These are phyloP conservation scores for Leptopilina boulardi DNA, from an alignment of 1,140 invertebrate species.

Conservation along the genomic window DNA sequence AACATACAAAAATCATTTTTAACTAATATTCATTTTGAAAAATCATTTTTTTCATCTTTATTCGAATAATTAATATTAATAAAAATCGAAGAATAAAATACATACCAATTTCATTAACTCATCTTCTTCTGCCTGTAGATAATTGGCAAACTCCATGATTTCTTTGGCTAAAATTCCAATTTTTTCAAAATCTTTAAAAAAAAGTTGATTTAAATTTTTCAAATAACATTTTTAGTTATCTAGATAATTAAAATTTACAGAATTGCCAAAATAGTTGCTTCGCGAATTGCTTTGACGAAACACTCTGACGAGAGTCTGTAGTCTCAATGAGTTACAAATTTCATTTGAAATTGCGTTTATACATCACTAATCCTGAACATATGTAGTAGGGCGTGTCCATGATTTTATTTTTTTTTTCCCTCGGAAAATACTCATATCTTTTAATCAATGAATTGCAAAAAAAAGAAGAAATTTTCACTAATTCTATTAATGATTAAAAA, in stretches of 20 bases:
- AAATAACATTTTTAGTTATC: background rate
- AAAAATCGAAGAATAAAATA: background rate
- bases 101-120: background rate
- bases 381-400: background rate
- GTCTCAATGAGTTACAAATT: constrained; percentile 7
- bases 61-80: no score
- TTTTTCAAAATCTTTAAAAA: background rate
- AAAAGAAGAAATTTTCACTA: background rate
- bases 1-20: background rate
- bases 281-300: background rate
- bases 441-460: background rate
- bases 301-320: background rate
- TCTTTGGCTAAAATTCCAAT: background rate
- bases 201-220: background rate
- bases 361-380: background rate
- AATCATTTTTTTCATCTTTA: no score
- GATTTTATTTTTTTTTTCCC: background rate
- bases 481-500: background rate
- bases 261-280: background rate
- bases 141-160: background rate
- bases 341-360: background rate
- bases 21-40: no score
- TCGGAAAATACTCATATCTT: background rate
- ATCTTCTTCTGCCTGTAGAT: background rate
- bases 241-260: background rate